Percentiles rank a stretch among this genome's conserved stretches.
phyloP scores from a whole-genome alignment of 2,888 invertebrate species.

The Hypselothyrea guttata region DNA sequence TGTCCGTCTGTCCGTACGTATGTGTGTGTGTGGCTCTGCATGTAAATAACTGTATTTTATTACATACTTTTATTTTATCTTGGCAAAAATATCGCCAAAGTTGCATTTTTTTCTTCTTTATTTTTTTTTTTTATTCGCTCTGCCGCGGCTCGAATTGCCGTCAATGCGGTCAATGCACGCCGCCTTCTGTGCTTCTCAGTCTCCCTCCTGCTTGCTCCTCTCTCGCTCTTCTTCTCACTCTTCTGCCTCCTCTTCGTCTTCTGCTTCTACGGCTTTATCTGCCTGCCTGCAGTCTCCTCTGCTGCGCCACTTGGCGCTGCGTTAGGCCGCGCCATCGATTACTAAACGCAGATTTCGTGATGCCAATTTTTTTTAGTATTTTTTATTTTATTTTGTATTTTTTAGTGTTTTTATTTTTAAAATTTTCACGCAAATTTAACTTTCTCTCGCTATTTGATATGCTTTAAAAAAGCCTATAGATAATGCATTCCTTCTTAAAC shows the following conservation, averaged over 20 bases:
- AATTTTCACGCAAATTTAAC: constrained; percentile 25
- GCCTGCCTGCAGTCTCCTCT: constrained; percentile 20
- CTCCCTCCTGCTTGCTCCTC: constrained; percentile 23
- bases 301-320: constrained; percentile 37
- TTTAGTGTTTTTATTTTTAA: constrained; percentile 9
- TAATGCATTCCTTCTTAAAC: not conserved
- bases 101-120: constrained; percentile 21
- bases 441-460: constrained; percentile 28
- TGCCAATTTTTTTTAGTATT: constrained; percentile 26
- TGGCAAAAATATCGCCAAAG: constrained; percentile 73
- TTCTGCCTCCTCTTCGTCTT: constrained; percentile 4
- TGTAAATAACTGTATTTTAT: constrained; percentile 76
- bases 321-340: constrained; percentile 46
- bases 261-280: constrained; percentile 20
- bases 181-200: constrained; percentile 25
- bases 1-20: constrained; percentile 18
- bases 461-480: not conserved
- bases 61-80: constrained; percentile 74
- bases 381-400: constrained; percentile 13
- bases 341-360: constrained; percentile 35
- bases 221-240: constrained; percentile 7
- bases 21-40: constrained; percentile 47
- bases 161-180: constrained; percentile 68
- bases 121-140: constrained; percentile 24
- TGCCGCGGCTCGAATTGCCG: constrained; percentile 63